A percentile compares a stretch with the other conserved stretches of the same genome.
phyloP scores from a whole-genome alignment of 2,797 vertebrate species.

The Monodelphis domestica region DNA sequence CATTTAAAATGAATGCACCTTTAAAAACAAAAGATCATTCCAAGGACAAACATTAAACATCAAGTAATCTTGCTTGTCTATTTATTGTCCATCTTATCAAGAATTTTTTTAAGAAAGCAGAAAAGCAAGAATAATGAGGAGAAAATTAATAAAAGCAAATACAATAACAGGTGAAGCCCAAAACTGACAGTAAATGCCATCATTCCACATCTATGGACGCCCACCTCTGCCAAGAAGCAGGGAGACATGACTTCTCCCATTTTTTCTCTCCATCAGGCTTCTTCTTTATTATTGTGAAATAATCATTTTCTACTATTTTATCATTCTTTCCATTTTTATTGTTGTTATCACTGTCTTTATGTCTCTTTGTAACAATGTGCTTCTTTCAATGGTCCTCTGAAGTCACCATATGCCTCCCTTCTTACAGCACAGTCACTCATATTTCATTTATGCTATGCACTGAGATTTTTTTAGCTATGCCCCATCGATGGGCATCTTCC shows the following conservation, averaged over 20 bases:
- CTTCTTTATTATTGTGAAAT: not conserved
- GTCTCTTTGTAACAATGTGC: not conserved
- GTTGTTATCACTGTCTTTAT: not conserved
- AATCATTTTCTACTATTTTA: not conserved
- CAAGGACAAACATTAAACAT: constrained; percentile 82
- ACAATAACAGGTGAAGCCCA: not conserved
- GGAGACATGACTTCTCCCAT: not conserved
- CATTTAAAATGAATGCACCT: constrained; percentile 85
- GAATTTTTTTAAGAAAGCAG: no score
- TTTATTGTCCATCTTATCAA: constrained; percentile 77
- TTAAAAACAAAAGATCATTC: constrained; percentile 85
- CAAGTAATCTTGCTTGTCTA: constrained; percentile 81
- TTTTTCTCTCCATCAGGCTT: not conserved
- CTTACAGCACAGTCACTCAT: not conserved
- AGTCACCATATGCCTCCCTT: not conserved
- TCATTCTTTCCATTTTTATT: not conserved
- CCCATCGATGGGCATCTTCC: not conserved
- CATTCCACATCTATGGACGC: not conserved
- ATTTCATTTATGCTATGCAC: not conserved
- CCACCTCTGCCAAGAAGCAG: not conserved
- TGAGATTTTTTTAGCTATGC: not conserved
- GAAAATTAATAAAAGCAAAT: not conserved
- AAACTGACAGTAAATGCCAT: not conserved
- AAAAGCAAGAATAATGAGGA: no score
- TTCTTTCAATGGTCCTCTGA: not conserved